phyloP scores from a whole-genome alignment of 1,140 invertebrate genomes.

The Drosophila trapezifrons region DNA sequence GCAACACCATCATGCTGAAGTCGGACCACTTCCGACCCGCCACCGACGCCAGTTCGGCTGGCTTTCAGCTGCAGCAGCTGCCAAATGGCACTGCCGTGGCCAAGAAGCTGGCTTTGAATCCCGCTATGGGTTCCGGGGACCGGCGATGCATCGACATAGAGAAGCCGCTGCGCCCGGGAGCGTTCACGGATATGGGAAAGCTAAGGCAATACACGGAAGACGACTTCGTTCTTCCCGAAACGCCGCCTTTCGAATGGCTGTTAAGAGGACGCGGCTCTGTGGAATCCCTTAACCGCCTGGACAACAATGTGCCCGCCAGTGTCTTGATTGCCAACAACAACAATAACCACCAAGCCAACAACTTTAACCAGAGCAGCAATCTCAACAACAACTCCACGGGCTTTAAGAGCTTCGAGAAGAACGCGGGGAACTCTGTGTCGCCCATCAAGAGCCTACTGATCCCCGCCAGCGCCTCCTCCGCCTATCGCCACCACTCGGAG shows the following conservation, averaged over 20 bases:
- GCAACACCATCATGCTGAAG: conserved; percentile 91
- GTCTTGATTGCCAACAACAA: conserved; percentile 80
- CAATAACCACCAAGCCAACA: conserved; percentile 45
- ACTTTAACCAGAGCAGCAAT: conserved; percentile 39
- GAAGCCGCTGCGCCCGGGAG: conserved; percentile 88
- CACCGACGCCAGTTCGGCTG: conserved; percentile 87
- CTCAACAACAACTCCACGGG: conserved; percentile 70
- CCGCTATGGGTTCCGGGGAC: conserved; percentile 34
- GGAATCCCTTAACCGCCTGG: conserved; percentile 77
- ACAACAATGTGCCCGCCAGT: conserved; percentile 44
- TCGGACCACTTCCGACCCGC: conserved; percentile 95
- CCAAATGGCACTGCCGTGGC: conserved; percentile 17
- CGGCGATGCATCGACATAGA: conserved; percentile 85
- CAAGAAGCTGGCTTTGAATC: conserved; percentile 38
- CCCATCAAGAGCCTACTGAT: conserved; percentile 77
- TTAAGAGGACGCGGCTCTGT: conserved; percentile 81
- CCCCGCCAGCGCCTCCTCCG: conserved; percentile 57
- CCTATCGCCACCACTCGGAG: conserved; percentile 63
- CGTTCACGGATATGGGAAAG: conserved; percentile 86
- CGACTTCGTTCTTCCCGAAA: conserved; percentile 87
- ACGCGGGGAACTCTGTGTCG: conserved; percentile 54
- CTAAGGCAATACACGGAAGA: conserved; percentile 86
- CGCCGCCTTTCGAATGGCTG: conserved; percentile 88
- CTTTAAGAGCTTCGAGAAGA: conserved; percentile 79
- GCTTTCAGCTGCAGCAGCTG: conserved; percentile 41